Evolutionary conservation across 2,888 invertebrate species (phyloP).

Genomic region (Lampropteryx suffumata): DNA sequence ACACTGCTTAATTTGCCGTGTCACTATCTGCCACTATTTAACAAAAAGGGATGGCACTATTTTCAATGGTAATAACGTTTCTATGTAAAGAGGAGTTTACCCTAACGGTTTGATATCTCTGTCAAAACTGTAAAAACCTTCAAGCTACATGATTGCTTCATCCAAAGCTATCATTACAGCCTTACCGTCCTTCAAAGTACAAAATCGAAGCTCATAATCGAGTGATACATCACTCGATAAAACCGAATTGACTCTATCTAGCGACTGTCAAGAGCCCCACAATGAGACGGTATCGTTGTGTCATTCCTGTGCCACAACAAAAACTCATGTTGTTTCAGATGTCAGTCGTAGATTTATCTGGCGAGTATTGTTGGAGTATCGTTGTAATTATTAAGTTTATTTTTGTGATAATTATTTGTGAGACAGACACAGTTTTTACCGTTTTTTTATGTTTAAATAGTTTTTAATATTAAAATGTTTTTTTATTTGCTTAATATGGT

Average conservation of each 20-base stretch:
- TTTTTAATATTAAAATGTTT: too few species aligned
- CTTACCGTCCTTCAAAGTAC: conserved; percentile 42
- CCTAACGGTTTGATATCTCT: background rate
- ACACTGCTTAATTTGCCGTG: too few species aligned
- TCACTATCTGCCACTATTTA: too few species aligned
- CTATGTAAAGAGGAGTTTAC: too few species aligned
- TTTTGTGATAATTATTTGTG: too few species aligned
- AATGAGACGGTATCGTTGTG: conserved; percentile 31
- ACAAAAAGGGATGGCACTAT: too few species aligned
- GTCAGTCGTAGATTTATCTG: conserved; percentile 27
- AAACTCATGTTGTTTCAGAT: conserved; percentile 31
- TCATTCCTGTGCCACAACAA: conserved; percentile 37
- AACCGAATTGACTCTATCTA: conserved; percentile 50
- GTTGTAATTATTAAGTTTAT: conserved; percentile 28
- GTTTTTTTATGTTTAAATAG: too few species aligned
- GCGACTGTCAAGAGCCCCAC: conserved; percentile 48
- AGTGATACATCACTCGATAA: conserved; percentile 53
- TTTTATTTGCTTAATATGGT: too few species aligned
- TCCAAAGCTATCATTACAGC: conserved; percentile 19
- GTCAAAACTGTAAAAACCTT: background rate
- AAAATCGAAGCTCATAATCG: conserved; percentile 22
- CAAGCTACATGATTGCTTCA: conserved; percentile 18
- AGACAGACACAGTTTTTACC: too few species aligned
- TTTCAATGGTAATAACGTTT: too few species aligned
- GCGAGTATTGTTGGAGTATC: conserved; percentile 21